These are phyloP conservation scores for Glossophaga mutica DNA, from an alignment of 2,797 vertebrate species.

Conservation along the genomic window DNA sequence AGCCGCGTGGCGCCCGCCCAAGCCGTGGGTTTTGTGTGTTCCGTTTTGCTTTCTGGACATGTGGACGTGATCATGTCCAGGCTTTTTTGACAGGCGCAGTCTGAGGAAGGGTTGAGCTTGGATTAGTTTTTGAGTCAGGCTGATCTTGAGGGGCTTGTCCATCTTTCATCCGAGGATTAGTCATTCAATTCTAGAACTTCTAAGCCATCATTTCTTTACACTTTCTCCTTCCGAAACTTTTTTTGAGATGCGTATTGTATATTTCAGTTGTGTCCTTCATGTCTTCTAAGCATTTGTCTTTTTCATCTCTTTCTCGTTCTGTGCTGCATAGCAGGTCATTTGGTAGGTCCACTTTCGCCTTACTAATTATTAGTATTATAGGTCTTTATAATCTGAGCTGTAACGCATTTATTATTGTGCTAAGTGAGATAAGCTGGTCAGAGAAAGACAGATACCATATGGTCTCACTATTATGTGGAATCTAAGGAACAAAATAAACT, in stretches of 20 bases:
- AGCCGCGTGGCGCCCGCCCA: neutral
- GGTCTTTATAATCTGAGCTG: neutral
- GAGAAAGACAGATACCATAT: neutral
- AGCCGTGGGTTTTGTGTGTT: neutral
- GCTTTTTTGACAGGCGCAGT: neutral
- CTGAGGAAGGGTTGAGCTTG: neutral
- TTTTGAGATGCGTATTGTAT: neutral
- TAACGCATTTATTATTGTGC: neutral
- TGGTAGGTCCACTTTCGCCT: neutral
- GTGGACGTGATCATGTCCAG: neutral
- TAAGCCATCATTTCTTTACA: neutral
- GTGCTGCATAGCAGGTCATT: neutral
- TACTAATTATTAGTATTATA: neutral
- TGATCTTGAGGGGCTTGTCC: neutral
- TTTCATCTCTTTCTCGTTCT: neutral
- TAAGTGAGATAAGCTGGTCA: neutral
- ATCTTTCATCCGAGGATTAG: neutral
- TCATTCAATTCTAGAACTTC: neutral
- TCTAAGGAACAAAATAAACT: too few species aligned
- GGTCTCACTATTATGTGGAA: too few species aligned
- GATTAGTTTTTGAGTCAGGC: constrained; percentile 9
- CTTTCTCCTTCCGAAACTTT: neutral
- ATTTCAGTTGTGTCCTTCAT: neutral
- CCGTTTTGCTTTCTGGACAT: neutral
- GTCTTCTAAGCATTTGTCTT: neutral